Base-by-base conservation (phyloP, 2,888 invertebrate genomes). In the Callyntrura sp. region DNA sequence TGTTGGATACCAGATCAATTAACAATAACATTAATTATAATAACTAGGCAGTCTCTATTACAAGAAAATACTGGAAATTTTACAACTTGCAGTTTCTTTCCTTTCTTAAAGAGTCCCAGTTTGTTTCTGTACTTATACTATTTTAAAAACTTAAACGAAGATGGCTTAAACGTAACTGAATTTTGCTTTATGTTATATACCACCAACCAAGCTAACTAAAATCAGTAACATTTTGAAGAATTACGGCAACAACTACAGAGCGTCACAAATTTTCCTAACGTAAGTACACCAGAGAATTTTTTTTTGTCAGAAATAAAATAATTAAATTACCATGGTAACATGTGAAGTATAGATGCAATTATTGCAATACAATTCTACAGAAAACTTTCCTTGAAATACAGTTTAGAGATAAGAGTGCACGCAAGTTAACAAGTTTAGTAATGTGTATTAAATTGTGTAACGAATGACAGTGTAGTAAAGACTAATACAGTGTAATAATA, bases 51-150 rank as follows among this genome's bases (percentile, higher is more conserved):
- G 20, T 23, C n/a, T 23, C 60, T 9, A 60, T 23, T 23, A 3
- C 57, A 60, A 60, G 60, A 60, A 60, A 60, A 57, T 57, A 57
- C 57, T 57, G 57, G 17, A 57, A 57, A 20, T 9, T 60, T 60
- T 60, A 20, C 14, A 60, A 20, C 6, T 20, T n/a, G 35, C 35
- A 35, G 35, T 35, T 35, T 35, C 35, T 35, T 35, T 35, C 35
- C 35, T 2, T 35, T 35, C 3, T 35, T 35, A 2, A 35, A 35
- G 35, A 35, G 35, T 35, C 35, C 35, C 35, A 35, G 35, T 35
- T 35, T 35, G 3, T 35, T 35, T 35, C 35, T 4, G 35, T 35
- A 35, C 35, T 35, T 4, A 35, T 35, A 2, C 35, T 35, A 35
- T 35, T 4, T 35, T 35, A 35, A 35, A 35, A 35, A 35, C 23